These are phyloP conservation scores for Lochmaea crataegi DNA, from an alignment of 2,888 invertebrate genomes.

Conservation along the genomic window DNA sequence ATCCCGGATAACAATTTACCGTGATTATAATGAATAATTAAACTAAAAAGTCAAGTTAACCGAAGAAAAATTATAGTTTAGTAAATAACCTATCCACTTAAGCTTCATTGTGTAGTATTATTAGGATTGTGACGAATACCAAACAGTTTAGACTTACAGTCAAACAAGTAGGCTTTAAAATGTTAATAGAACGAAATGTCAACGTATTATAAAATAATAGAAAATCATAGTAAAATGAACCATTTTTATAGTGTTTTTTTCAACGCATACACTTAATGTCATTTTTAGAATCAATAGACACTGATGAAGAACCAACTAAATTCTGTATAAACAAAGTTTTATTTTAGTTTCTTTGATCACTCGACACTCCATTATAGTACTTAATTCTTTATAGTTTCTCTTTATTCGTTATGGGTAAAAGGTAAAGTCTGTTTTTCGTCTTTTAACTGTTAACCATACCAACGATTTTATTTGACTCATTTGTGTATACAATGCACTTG, in stretches of 20 bases:
- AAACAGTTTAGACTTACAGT: too few species aligned
- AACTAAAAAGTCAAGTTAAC: too few species aligned
- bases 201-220: too few species aligned
- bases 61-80: too few species aligned
- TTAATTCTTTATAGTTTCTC: constrained; percentile 62
- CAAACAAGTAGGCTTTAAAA: too few species aligned
- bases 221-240: too few species aligned
- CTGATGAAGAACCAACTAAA: not conserved
- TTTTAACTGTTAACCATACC: constrained; percentile 62
- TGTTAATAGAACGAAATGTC: too few species aligned
- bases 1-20: not conserved
- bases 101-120: too few species aligned
- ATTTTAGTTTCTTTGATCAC: constrained; percentile 58
- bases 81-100: too few species aligned
- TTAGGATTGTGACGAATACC: too few species aligned
- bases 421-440: constrained; percentile 59
- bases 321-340: not conserved
- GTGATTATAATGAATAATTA: not conserved
- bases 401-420: constrained; percentile 58
- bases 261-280: not conserved
- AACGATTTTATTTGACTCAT: constrained; percentile 62
- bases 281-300: not conserved
- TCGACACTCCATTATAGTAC: constrained; percentile 61
- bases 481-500: constrained; percentile 57
- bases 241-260: too few species aligned